Base-by-base conservation (phyloP, 2,113 vertebrate genomes). In the Butastur rufipennis region DNA sequence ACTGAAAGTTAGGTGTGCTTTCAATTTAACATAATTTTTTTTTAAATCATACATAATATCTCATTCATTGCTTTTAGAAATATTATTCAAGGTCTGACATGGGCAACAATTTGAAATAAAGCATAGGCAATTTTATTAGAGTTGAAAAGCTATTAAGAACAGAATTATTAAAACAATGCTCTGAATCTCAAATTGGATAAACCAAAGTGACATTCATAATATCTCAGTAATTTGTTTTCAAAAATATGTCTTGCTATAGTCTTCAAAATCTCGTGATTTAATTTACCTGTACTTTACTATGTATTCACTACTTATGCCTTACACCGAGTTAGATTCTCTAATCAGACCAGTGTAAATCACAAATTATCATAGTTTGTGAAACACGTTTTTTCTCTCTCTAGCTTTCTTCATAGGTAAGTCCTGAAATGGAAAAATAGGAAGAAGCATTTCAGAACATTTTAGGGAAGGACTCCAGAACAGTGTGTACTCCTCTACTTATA, bases 141-240 rank as follows among this genome's bases (percentile, higher is more conserved):
- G 45, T 79, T 95, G 75, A 93, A 96, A 93, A 88, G 45, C 67
- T 92, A 50, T 83, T 86, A 56, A 75, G 77, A 91, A 55, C 6
- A 84, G 40, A 95, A 84, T 93, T 93, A 95, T 89, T 95, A 89
- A 90, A 92, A 94, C 63, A 81, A 66, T 92, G 71, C 42, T 83
- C 26, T 66, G 47, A 88, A 71, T 84, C 83, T 86, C 68, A 88
- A 61, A 86, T 48, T 84, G 53, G 43, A 81, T 91, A 95, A 96
- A 81, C 21, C 15, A 52, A 92, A 88, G 50, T 95, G 92, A 81
- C 80, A 88, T 83, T 88, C 63, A n/a, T 74, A 90, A 47, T 72
- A 92, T 63, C 52, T 88, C 29, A 43, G 75, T 81, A 95, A 93
- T 50, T 50, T 80, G 26, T 62, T 93, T 93, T 92, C 23, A 50